Percentiles rank a stretch among this genome's conserved stretches.
phyloP scores from a whole-genome alignment of 2,113 vertebrate genomes.

The Sorex fumeus region DNA sequence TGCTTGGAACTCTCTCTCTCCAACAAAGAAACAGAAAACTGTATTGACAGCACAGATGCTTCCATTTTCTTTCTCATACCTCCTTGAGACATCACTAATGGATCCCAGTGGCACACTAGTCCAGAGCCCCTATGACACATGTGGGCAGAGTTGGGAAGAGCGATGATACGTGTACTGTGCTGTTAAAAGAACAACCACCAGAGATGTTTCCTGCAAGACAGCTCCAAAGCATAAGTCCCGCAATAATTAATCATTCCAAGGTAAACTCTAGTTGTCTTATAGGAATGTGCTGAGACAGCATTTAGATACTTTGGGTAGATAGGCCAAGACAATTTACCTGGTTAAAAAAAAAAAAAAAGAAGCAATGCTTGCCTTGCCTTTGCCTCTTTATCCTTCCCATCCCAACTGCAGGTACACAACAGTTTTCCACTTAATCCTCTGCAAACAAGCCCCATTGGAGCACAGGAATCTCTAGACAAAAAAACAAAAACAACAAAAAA shows the following conservation, averaged over 20 bases:
- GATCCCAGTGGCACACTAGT: neutral
- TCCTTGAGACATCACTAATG: neutral
- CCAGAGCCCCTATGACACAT: neutral
- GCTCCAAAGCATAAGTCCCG: neutral
- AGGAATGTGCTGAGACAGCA: neutral
- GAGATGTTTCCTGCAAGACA: neutral
- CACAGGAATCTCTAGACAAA: slow-evolving; percentile 24
- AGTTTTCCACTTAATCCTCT: slow-evolving; percentile 39
- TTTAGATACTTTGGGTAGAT: neutral
- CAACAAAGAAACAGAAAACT: too few relatives aligned
- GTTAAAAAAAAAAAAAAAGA: too few relatives aligned
- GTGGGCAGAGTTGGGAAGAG: neutral
- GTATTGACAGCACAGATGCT: neutral
- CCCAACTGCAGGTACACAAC: neutral
- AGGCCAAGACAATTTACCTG: neutral
- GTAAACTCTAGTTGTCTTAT: neutral
- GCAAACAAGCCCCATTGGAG: neutral
- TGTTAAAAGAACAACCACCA: neutral
- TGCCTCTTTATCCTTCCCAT: neutral
- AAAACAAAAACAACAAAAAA: slow-evolving; percentile 16
- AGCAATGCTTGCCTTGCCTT: too few relatives aligned
- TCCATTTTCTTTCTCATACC: accelerated
- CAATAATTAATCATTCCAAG: neutral
- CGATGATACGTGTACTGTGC: neutral
- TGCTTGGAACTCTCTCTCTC: too few relatives aligned